Conservation (phyloP, 64 coral and sea anemone genomes). For the Exaiptasia diaphana region DNA sequence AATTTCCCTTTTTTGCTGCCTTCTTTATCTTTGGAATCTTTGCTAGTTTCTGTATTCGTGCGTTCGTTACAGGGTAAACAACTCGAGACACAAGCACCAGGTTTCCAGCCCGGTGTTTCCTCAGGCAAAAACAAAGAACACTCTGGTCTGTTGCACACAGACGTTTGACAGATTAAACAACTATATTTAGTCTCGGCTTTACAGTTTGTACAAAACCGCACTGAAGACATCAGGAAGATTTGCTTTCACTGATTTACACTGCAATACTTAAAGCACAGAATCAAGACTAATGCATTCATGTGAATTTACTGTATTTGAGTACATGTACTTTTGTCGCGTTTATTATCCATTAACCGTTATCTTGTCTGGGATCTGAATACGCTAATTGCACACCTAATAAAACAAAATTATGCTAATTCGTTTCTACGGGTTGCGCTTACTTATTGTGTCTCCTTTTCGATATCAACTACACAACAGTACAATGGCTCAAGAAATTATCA, state of each 20-base stretch:
- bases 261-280: not conserved
- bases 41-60: not conserved
- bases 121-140: slow-evolving; percentile 38
- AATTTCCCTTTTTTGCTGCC: not conserved
- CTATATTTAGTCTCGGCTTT: slow-evolving; percentile 53
- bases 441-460: not conserved
- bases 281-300: not conserved
- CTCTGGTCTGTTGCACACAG: slow-evolving; percentile 50
- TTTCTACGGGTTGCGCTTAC: not conserved
- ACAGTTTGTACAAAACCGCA: slow-evolving; percentile 11
- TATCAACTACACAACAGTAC: not conserved
- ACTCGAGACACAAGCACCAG: slow-evolving; percentile 30
- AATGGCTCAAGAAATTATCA: slow-evolving; percentile 55
- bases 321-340: not conserved
- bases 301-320: not conserved
- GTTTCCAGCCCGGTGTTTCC: slow-evolving; percentile 54
- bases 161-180: slow-evolving; percentile 52
- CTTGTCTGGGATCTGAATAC: not conserved
- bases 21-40: not conserved
- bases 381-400: not conserved
- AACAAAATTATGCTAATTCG: not conserved
- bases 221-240: slow-evolving; percentile 30
- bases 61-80: slow-evolving; percentile 19
- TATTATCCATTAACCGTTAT: not conserved
- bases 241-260: not conserved